phyloP scores from a whole-genome alignment of 2,888 invertebrate genomes.

The Drosophila nr. perissopoda region DNA sequence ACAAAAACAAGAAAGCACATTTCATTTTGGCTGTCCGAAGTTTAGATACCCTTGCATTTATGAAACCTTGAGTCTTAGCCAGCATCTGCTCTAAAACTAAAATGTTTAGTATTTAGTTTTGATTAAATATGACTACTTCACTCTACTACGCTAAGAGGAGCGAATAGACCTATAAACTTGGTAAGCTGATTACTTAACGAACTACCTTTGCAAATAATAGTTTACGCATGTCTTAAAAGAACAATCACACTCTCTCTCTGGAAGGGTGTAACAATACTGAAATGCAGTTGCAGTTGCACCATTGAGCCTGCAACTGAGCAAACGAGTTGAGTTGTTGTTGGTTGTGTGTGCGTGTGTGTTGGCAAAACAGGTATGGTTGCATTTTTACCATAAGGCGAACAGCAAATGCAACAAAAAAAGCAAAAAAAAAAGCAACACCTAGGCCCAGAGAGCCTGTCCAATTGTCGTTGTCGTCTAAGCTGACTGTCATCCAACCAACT shows the following conservation, averaged over 20 bases:
- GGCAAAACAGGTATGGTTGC: slow-evolving; percentile 81
- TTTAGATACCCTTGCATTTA: slow-evolving; percentile 27
- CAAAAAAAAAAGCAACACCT: slow-evolving; percentile 76
- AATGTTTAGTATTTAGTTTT: neutral
- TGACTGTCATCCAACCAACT: slow-evolving; percentile 61
- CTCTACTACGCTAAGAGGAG: neutral
- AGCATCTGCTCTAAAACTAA: neutral
- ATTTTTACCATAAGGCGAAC: slow-evolving; percentile 80
- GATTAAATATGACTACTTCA: neutral
- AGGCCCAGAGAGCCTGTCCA: slow-evolving; percentile 60
- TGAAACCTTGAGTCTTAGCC: neutral
- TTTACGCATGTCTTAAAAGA: slow-evolving; percentile 1
- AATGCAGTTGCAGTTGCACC: slow-evolving; percentile 71
- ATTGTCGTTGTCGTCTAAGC: slow-evolving; percentile 63
- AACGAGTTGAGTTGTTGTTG: slow-evolving; percentile 59
- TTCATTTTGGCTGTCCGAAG: slow-evolving; percentile 7
- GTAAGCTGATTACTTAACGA: neutral
- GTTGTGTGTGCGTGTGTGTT: slow-evolving; percentile 50
- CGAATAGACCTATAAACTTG: neutral
- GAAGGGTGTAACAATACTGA: slow-evolving; percentile 45
- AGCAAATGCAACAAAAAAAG: slow-evolving; percentile 55
- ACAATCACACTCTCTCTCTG: slow-evolving; percentile 9
- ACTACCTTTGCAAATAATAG: neutral
- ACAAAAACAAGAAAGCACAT: slow-evolving; percentile 25
- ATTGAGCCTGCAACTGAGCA: slow-evolving; percentile 62